phyloP scores from a whole-genome alignment of 2,888 invertebrate species.

The Cryptocheilus praepositus region DNA sequence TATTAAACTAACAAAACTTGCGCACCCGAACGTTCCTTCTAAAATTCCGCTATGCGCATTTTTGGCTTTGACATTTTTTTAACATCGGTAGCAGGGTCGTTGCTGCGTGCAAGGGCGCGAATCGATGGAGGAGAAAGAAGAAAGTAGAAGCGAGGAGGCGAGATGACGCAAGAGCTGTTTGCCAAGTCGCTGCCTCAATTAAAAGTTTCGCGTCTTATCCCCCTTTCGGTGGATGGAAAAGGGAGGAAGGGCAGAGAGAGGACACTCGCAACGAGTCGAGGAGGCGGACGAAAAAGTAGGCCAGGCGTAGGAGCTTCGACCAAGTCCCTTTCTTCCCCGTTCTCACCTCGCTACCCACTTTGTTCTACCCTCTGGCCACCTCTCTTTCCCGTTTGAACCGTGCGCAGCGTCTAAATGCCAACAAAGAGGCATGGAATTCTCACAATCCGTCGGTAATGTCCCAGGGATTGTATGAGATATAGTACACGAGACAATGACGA shows the following conservation, averaged over 20 bases:
- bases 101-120: not conserved
- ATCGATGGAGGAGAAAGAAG: conserved; percentile 12
- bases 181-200: conserved; percentile 32
- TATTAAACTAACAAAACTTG: too few species aligned
- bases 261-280: conserved; percentile 12
- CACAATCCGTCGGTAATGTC: not conserved
- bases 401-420: not conserved
- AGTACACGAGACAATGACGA: too few species aligned
- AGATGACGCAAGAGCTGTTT: conserved; percentile 14
- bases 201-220: conserved; percentile 43
- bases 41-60: too few species aligned
- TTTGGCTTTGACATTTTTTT: too few species aligned
- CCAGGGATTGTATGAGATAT: too few species aligned
- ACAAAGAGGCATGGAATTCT: conserved; percentile 1
- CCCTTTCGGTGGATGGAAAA: not conserved
- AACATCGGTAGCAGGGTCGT: too few species aligned
- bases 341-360: not conserved
- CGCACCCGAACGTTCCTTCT: too few species aligned
- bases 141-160: not conserved
- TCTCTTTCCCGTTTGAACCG: not conserved
- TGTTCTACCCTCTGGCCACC: not conserved
- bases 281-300: conserved; percentile 21
- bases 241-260: not conserved
- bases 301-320: conserved; percentile 19
- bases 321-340: conserved; percentile 9